These are phyloP conservation scores for Oceanites oceanicus DNA, from an alignment of 2,113 vertebrate species.

Conservation along the genomic window DNA sequence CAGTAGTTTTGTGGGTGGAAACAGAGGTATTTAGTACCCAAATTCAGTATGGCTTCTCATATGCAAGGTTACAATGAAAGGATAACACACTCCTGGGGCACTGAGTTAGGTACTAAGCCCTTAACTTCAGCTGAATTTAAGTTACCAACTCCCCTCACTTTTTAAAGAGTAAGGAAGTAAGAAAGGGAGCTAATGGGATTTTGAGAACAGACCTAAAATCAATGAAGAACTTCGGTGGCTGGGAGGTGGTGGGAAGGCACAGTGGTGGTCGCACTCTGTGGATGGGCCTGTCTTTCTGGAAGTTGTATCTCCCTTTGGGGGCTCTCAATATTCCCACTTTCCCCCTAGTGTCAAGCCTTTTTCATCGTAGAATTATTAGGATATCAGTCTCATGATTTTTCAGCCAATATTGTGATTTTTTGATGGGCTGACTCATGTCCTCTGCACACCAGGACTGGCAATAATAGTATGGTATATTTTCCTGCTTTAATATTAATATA, in stretches of 20 bases:
- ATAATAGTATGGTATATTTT: not conserved
- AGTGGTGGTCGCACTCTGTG: rapidly evolving
- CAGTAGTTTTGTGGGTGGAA: not conserved
- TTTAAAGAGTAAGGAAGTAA: not conserved
- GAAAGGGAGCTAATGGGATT: not conserved
- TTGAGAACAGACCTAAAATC: not conserved
- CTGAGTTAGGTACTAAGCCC: not conserved
- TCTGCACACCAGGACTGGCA: not conserved
- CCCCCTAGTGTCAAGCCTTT: not conserved
- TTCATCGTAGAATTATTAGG: not conserved
- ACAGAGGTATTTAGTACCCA: not conserved
- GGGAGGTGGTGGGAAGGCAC: not conserved
- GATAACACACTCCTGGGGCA: not conserved
- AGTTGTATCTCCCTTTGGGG: not conserved
- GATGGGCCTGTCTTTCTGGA: not conserved
- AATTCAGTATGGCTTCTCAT: not conserved
- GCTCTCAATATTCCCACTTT: not conserved
- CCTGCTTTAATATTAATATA: not conserved
- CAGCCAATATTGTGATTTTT: not conserved
- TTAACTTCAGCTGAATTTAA: not conserved
- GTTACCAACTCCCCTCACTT: not conserved
- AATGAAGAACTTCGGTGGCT: not conserved
- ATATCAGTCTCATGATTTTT: not conserved
- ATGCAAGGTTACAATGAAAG: not conserved
- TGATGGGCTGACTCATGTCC: not conserved